These are phyloP conservation scores for Brachirus orientalis DNA, from an alignment of 2,113 vertebrate genomes.

Conservation along the genomic window DNA sequence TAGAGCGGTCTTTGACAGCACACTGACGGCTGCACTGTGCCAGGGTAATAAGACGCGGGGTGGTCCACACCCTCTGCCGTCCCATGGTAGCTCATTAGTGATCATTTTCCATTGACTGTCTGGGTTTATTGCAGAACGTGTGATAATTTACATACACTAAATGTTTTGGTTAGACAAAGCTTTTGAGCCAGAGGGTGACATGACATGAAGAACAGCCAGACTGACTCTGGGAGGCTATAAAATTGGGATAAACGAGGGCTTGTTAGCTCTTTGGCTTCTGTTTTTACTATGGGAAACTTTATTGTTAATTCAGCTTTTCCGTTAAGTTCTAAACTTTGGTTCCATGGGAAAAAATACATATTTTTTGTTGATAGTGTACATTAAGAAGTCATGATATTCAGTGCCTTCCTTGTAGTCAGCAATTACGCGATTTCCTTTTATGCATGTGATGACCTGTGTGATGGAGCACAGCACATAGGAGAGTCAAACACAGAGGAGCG, in stretches of 20 bases:
- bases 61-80: slow-evolving; percentile 46
- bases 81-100: slow-evolving; percentile 55
- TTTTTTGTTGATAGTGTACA: slow-evolving; percentile 14
- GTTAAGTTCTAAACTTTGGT: not conserved
- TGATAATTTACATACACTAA: slow-evolving; percentile 24
- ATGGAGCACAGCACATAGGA: not conserved
- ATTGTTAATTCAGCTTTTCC: not conserved
- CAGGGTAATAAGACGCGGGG: slow-evolving; percentile 22
- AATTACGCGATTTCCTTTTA: not conserved
- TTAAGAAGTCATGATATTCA: slow-evolving; percentile 11
- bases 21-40: slow-evolving; percentile 20
- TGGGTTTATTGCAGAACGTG: slow-evolving; percentile 4
- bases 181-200: slow-evolving; percentile 30
- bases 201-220: not conserved
- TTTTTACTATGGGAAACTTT: slow-evolving; percentile 8
- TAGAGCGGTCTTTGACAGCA: slow-evolving; percentile 19
- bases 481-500: slow-evolving; percentile 13
- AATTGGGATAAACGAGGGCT: slow-evolving; percentile 32
- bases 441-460: not conserved
- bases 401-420: slow-evolving; percentile 6
- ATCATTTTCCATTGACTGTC: slow-evolving; percentile 36
- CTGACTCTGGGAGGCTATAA: slow-evolving; percentile 24
- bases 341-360: slow-evolving; percentile 4
- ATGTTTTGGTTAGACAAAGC: slow-evolving; percentile 20
- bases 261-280: slow-evolving; percentile 12